Evolutionary conservation across 2,797 vertebrate species (phyloP), one percentile per base, ranked within the genome.

Genomic region (Tachyglossus aculeatus): DNA sequence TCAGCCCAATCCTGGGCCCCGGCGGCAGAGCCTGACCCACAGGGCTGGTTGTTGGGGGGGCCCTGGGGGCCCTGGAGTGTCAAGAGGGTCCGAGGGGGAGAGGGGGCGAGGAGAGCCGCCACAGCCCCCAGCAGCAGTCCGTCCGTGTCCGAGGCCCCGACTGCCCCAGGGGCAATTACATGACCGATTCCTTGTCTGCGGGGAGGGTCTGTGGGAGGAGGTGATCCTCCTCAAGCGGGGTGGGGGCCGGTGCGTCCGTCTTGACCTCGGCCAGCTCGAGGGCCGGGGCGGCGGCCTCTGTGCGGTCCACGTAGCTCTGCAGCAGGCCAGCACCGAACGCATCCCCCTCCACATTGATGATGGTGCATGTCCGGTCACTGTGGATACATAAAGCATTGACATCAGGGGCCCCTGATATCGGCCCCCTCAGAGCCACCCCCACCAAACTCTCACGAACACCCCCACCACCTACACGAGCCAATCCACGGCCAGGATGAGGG

Each of bases 311-410:
- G 0, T 93, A 96, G 71, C 64, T 33, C 62, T 98, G 96, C 74
- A 98, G 85, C 22, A 98, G 91, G 0, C 95, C 96, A 0, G 96
- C 96, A 1, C 96, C 96, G 2, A 94, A 96, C 1, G 96, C 96
- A 0, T 97, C 96, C 0, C 96, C 95, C 78, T 97, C 96, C 54
- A 98, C 96, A 0, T 98, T 98, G 77, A 98, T 69, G 34, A 97
- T 52, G 0, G 96, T 98, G 85, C 96, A 98, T 16, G 93, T 96
- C 15, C 96, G 95, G 80, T 98, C 96, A 8, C 96, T 97, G 64
- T 21, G 71, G 37, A 29, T 8, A 31, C 1, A 8, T 9, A 13
- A 22, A 19, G 36, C 73, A 19, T 6, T 6, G 4, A 24, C 33
- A n/a, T n/a, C 15, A 45, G 9, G 16, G n/a, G 4, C 10, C 19